Evolutionary conservation across 2,888 invertebrate genomes (phyloP), one percentile per base, ranked within the genome.

Genomic region (Phaedon cochleariae): DNA sequence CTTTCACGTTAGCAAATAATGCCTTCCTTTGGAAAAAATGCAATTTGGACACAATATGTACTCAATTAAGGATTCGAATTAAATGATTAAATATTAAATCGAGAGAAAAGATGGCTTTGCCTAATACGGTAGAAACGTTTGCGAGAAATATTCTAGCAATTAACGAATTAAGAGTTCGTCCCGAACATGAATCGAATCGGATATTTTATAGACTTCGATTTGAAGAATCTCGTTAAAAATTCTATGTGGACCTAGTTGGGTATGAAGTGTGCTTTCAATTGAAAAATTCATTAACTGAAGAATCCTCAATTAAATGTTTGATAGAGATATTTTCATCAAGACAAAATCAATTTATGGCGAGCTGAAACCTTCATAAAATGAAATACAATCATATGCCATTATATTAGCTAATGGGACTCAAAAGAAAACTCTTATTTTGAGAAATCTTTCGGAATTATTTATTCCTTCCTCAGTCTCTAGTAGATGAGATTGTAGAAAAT

Each of bases 1-100:
- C 20, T 21, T 29, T 41, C 31, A 52, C n/a, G 55, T 55, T 17
- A 21, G 55, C 41, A 37, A 55, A 55, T 41, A 20, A 37, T 54
- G 22, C 37, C 2, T 26, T 3, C 34, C 53, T 31, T 37, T 37
- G n/a, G 15, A 54, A 26, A 41, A 26, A 45, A 45, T 17, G 22
- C 45, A 57, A 45, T 46, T 15, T 22, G 22, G 22, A 15, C 41
- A 57, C 57, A 57, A 57, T 45, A 57, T 17, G 57, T 17, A 57
- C 45, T 45, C 21, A 57, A 57, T 57, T 45, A 57, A 57, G 26
- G 57, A 41, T 26, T 57, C 45, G 57, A 57, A 18, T 41, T 26
- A 26, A 45, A 57, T 45, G 57, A 57, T 57, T 22, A 57, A 57
- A 57, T 57, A 57, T 57, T 26, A 21, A 55, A 20, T 15, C 22